These are phyloP conservation scores for Arnoldichthys spilopterus DNA, from an alignment of 2,797 vertebrate species.

Conservation along the genomic window DNA sequence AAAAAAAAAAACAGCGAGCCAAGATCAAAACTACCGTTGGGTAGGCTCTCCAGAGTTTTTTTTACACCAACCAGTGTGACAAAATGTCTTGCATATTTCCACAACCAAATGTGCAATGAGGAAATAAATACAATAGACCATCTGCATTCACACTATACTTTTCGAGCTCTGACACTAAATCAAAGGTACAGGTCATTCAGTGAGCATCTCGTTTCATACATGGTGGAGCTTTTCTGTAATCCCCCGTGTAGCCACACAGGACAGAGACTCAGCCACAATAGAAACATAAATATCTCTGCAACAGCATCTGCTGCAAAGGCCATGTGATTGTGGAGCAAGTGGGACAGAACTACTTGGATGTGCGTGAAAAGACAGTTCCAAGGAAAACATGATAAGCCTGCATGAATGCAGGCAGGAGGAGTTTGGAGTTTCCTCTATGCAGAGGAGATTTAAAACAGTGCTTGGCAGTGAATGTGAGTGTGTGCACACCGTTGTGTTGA, in stretches of 20 bases:
- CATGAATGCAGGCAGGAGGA: neutral
- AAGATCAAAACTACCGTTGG: neutral
- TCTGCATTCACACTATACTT: neutral
- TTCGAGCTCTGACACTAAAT: neutral
- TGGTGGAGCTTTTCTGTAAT: neutral
- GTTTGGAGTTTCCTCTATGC: neutral
- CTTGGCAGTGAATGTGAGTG: neutral
- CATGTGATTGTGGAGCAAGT: neutral
- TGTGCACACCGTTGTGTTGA: neutral
- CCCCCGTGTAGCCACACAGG: neutral
- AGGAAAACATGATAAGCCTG: constrained; percentile 2
- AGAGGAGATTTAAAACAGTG: constrained; percentile 1
- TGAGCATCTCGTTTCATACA: neutral
- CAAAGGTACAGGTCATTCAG: neutral
- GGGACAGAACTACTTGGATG: neutral
- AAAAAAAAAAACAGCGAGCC: neutral
- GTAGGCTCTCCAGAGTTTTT: neutral
- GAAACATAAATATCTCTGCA: neutral
- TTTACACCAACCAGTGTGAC: neutral
- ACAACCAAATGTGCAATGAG: neutral
- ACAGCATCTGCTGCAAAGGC: neutral
- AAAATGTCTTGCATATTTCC: neutral
- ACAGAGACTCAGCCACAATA: neutral
- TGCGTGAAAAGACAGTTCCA: neutral
- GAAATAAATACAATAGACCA: neutral